Percentiles rank a stretch among this genome's conserved stretches.
These are phyloP conservation scores for Rhagium mordax DNA, from an alignment of 2,888 invertebrate species.

Conservation along the genomic window DNA sequence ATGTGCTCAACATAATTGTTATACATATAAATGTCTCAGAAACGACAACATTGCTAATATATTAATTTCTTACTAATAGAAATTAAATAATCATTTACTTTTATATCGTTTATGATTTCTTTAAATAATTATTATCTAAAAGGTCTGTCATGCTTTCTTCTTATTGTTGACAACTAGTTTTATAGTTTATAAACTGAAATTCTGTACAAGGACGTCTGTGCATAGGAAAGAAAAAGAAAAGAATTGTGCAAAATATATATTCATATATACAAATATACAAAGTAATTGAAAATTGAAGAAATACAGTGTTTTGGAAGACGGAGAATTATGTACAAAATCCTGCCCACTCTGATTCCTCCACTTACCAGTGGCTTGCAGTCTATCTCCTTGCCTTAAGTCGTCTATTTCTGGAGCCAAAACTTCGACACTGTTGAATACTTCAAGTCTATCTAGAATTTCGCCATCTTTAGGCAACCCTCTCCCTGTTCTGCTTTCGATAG, in stretches of 20 bases:
- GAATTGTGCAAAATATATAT: slow-evolving; percentile 30
- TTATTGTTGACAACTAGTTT: too few relatives aligned
- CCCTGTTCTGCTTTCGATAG: slow-evolving; percentile 62
- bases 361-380: slow-evolving; percentile 56
- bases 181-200: not conserved
- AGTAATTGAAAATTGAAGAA: not conserved
- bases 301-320: slow-evolving; percentile 19
- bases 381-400: slow-evolving; percentile 67
- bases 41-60: too few relatives aligned
- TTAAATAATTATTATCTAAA: too few relatives aligned
- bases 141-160: too few relatives aligned
- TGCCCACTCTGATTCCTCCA: slow-evolving; percentile 37
- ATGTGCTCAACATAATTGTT: too few relatives aligned
- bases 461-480: slow-evolving; percentile 72
- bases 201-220: slow-evolving; percentile 19
- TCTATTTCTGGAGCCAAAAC: slow-evolving; percentile 86
- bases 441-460: slow-evolving; percentile 77
- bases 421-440: slow-evolving; percentile 87
- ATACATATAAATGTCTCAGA: too few relatives aligned
- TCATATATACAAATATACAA: slow-evolving; percentile 33
- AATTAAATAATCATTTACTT: too few relatives aligned
- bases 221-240: slow-evolving; percentile 37
- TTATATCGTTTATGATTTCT: too few relatives aligned
- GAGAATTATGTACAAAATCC: slow-evolving; percentile 48
- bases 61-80: too few relatives aligned